phyloP scores from a whole-genome alignment of 2,797 vertebrate species.

The Discoglossus pictus region DNA sequence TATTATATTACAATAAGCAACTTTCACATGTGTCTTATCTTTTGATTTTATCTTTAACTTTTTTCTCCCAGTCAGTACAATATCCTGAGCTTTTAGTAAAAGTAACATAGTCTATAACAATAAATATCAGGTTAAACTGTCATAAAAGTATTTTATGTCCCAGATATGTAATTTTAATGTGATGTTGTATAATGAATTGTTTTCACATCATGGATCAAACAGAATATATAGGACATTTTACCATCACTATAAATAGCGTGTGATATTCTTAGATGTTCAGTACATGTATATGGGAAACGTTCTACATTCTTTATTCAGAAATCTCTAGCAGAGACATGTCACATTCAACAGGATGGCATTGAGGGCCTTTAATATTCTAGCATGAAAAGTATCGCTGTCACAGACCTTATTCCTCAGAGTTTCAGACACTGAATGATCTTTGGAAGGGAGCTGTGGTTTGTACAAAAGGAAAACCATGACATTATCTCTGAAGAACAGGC shows the following conservation, averaged over 20 bases:
- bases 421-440: conserved; percentile 8
- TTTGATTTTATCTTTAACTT: no score
- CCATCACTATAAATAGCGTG: no score
- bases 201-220: not conserved
- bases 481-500: conserved; percentile 14
- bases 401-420: not conserved
- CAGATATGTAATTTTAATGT: no score
- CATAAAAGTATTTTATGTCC: no score
- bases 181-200: no score
- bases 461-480: conserved; percentile 1
- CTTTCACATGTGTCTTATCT: no score
- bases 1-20: no score
- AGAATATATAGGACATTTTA: not conserved
- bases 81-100: no score
- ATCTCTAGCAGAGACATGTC: not conserved
- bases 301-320: not conserved
- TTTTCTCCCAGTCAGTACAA: no score
- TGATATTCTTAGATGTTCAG: no score
- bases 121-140: no score
- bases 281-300: not conserved
- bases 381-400: conserved; percentile 2
- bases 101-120: no score
- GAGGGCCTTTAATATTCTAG: not conserved
- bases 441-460: conserved; percentile 3
- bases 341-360: not conserved